A percentile compares a stretch with the other conserved stretches of the same genome.
These are phyloP conservation scores for Corvus moneduloides DNA, from an alignment of 2,113 vertebrate species.

Conservation along the genomic window DNA sequence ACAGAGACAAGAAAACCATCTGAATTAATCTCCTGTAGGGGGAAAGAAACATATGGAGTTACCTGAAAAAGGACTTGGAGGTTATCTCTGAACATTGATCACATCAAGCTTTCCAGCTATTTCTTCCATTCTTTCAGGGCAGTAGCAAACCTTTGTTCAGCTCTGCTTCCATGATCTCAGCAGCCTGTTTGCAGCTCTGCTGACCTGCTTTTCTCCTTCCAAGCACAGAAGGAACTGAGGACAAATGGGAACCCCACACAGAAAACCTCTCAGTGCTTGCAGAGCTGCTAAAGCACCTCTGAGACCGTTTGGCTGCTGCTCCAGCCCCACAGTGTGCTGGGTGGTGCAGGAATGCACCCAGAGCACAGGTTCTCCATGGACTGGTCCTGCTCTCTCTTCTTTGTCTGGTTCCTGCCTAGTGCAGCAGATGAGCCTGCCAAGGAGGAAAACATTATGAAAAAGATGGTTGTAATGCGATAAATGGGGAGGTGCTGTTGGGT, in stretches of 20 bases:
- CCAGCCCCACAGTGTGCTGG: rapidly evolving
- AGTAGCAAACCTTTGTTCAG: background rate
- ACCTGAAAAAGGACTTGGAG: background rate
- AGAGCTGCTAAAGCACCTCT: background rate
- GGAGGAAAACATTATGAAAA: background rate
- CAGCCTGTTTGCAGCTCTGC: background rate
- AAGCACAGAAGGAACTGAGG: background rate
- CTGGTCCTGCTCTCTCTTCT: background rate
- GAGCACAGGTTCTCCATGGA: background rate
- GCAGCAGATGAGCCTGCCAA: background rate
- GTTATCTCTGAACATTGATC: background rate
- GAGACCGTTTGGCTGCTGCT: rapidly evolving
- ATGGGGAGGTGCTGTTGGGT: background rate
- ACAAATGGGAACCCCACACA: background rate
- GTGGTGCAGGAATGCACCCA: background rate
- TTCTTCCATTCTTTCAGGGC: background rate
- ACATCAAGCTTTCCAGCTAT: background rate
- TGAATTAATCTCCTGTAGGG: background rate
- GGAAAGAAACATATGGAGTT: background rate
- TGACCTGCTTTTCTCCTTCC: background rate
- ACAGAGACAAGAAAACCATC: background rate
- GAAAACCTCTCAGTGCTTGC: background rate
- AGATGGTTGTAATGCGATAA: background rate
- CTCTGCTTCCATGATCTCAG: background rate
- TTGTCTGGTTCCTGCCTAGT: background rate